phyloP scores from a whole-genome alignment of 2,113 vertebrate species.

The Nothocercus julius region DNA sequence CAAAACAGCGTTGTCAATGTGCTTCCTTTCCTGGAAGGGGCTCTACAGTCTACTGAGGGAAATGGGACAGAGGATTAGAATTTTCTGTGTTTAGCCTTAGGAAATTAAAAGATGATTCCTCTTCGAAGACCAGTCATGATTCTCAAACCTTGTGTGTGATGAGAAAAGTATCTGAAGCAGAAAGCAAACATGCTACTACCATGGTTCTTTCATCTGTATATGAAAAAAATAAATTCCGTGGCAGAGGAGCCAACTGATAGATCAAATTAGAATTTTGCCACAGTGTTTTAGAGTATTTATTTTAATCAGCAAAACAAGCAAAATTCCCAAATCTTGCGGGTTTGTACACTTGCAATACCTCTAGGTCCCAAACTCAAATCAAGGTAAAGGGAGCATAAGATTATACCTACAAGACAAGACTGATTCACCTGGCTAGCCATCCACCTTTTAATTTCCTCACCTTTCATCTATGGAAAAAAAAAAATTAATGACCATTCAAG shows the following conservation, averaged over 20 bases:
- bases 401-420: background rate
- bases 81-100: slow-evolving; percentile 17
- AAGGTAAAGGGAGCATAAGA: background rate
- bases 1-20: background rate
- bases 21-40: background rate
- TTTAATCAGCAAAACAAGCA: slow-evolving; percentile 3
- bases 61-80: background rate
- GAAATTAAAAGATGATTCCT: slow-evolving; percentile 8
- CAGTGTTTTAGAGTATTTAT: background rate
- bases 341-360: background rate
- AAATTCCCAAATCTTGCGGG: background rate
- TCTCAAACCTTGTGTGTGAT: no score
- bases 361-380: background rate
- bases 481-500: background rate
- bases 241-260: background rate
- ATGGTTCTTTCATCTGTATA: background rate
- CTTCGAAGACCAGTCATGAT: background rate
- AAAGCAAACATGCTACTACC: background rate
- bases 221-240: background rate
- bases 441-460: rapidly evolving
- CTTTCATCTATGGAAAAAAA: no score
- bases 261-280: background rate
- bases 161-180: background rate
- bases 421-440: background rate
- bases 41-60: background rate